phyloP scores from a whole-genome alignment of 2,113 vertebrate species.

The Okapia johnstoni region DNA sequence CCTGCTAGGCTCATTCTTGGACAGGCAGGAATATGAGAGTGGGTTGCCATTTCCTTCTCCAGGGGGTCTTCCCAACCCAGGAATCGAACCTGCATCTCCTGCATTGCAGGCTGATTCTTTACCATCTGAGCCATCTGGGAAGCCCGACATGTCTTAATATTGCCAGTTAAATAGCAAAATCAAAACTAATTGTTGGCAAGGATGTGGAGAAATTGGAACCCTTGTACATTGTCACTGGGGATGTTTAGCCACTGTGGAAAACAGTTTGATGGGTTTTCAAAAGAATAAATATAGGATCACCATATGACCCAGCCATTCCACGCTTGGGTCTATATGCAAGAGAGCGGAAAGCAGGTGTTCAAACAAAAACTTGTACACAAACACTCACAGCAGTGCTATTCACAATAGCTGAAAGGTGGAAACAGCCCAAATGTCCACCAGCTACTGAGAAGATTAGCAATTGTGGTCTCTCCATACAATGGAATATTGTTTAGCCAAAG shows the following conservation, averaged over 20 bases:
- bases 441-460: background rate
- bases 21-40: too few relatives aligned
- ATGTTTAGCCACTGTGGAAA: background rate
- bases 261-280: background rate
- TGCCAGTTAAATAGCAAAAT: background rate
- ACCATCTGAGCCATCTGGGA: background rate
- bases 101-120: background rate
- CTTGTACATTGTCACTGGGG: background rate
- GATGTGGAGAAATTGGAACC: background rate
- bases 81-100: background rate
- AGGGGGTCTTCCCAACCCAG: too few relatives aligned
- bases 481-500: background rate
- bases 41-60: too few relatives aligned
- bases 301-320: background rate
- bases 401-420: rapidly evolving
- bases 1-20: too few relatives aligned
- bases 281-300: too few relatives aligned
- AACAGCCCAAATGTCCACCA: too few relatives aligned
- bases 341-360: background rate
- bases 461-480: rapidly evolving
- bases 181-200: background rate
- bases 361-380: rapidly evolving
- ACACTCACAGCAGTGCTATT: background rate
- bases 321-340: rapidly evolving
- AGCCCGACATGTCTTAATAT: background rate